Evolutionary conservation across 2,113 vertebrate genomes (phyloP).

Genomic region (Microcebus griseorufus): DNA sequence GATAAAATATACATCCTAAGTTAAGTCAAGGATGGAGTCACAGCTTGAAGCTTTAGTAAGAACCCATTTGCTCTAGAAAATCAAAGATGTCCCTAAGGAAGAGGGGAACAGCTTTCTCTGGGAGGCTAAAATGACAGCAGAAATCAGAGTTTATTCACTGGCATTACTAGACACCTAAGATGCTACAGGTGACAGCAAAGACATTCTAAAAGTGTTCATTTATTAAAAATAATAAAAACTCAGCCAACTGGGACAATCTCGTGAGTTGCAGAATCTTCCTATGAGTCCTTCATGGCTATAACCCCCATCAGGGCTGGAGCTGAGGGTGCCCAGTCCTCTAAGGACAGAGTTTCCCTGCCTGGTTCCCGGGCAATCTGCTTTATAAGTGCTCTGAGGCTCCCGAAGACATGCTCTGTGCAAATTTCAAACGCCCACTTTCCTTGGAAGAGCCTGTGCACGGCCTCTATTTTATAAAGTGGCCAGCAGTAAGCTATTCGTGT

Average conservation of each 20-base stretch:
- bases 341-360: neutral
- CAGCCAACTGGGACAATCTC: neutral
- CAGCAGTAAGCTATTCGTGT: neutral
- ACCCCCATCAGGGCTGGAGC: neutral
- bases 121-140: neutral
- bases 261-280: neutral
- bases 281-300: fast-evolving
- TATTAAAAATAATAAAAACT: neutral
- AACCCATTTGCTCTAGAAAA: neutral
- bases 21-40: neutral
- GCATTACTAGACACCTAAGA: neutral
- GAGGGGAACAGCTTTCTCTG: neutral
- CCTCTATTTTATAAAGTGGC: neutral
- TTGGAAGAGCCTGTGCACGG: neutral
- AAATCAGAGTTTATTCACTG: neutral
- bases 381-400: neutral
- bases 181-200: neutral
- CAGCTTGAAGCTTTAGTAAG: neutral
- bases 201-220: neutral
- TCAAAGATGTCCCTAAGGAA: neutral
- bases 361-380: neutral
- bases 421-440: neutral
- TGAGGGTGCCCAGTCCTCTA: neutral
- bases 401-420: neutral
- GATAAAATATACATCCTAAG: neutral